Conservation (phyloP, 2,113 vertebrate species). For the Rhineura floridana region DNA sequence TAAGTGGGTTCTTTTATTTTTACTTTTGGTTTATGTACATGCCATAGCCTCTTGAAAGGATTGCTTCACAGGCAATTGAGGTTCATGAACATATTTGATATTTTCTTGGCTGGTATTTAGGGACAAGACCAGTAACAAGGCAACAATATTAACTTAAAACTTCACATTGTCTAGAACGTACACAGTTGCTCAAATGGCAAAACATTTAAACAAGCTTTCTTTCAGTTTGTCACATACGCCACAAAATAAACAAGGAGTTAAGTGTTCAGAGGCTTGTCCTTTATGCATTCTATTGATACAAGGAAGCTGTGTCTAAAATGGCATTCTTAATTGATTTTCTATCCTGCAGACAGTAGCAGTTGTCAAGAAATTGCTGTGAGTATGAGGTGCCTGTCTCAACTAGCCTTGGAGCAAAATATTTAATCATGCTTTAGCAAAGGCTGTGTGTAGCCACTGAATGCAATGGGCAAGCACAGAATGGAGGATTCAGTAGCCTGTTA, state of each 20-base stretch:
- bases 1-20: background rate
- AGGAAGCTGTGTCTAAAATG: background rate
- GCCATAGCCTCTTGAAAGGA: background rate
- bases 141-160: background rate
- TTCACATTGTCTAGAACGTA: background rate
- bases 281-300: background rate
- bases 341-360: background rate
- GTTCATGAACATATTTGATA: background rate
- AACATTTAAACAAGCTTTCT: background rate
- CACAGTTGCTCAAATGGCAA: background rate
- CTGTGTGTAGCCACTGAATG: background rate
- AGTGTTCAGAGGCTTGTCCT: background rate
- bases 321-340: conserved; percentile 4
- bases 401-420: background rate
- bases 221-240: background rate
- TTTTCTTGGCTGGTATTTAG: background rate
- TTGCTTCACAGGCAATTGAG: background rate
- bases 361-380: background rate
- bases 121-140: background rate
- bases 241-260: background rate
- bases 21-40: background rate
- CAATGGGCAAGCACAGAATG: background rate
- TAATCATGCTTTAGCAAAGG: background rate
- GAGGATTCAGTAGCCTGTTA: background rate
- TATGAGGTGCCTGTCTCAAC: background rate